phyloP scores from a whole-genome alignment of 2,888 invertebrate species.

The Eupeodes latifasciatus region DNA sequence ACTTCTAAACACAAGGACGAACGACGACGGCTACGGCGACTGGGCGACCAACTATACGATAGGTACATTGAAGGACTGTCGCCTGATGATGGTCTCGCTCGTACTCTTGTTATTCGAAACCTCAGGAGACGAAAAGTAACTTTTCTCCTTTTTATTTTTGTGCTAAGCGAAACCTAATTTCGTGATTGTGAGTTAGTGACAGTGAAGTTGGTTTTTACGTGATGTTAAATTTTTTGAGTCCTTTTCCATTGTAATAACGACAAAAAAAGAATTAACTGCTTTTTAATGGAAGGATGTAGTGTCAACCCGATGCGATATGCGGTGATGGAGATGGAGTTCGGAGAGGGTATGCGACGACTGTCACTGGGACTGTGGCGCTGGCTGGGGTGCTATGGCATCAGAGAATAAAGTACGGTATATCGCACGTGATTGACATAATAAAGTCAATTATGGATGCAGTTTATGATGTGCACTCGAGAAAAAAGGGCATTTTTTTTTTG shows the following conservation, averaged over 20 bases:
- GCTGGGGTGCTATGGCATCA: neutral
- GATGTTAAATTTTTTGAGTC: constrained; percentile 35
- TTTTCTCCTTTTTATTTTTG: neutral
- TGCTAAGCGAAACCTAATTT: constrained; percentile 49
- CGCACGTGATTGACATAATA: constrained; percentile 74
- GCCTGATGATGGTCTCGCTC: neutral
- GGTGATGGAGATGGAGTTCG: constrained; percentile 3
- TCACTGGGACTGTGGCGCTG: too few species aligned
- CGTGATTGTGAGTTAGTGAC: constrained; percentile 37
- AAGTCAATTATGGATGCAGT: constrained; percentile 69
- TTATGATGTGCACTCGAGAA: constrained; percentile 46
- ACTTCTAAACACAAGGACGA: constrained; percentile 13
- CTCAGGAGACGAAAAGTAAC: constrained; percentile 52
- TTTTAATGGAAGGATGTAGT: constrained; percentile 55
- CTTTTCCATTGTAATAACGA: neutral
- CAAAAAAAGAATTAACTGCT: constrained; percentile 26
- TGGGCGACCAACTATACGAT: too few species aligned
- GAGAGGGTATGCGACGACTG: neutral
- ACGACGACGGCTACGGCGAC: neutral
- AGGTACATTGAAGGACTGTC: neutral
- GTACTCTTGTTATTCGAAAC: constrained; percentile 13
- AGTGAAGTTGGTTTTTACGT: constrained; percentile 51
- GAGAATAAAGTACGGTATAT: neutral
- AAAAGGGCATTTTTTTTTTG: constrained; percentile 28
- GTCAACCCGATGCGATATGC: constrained; percentile 9